Evolutionary conservation across 2,888 invertebrate genomes (phyloP).

Genomic region (Taenaris catops): DNA sequence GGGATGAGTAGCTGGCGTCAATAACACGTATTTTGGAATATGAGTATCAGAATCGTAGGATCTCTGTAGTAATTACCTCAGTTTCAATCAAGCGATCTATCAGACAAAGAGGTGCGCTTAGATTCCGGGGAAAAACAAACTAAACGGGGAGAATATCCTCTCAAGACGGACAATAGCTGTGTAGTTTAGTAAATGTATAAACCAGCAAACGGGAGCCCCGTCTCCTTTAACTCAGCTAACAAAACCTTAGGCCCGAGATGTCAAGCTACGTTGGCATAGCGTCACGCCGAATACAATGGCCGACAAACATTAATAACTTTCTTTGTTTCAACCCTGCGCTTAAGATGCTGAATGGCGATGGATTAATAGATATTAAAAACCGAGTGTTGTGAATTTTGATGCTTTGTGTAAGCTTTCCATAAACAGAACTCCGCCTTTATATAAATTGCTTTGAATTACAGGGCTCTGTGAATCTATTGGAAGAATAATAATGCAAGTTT

Average conservation of each 20-base stretch:
- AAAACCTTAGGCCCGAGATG: conserved; percentile 23
- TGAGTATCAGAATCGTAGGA: no score
- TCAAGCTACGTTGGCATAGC: conserved; percentile 40
- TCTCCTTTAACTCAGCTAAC: conserved; percentile 27
- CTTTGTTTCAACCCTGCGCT: conserved; percentile 52
- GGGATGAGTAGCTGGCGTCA: no score
- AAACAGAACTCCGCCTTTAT: conserved; percentile 1
- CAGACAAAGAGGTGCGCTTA: conserved; percentile 28
- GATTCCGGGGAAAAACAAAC: conserved; percentile 32
- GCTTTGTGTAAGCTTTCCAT: conserved; percentile 4
- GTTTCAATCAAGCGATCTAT: conserved; percentile 28
- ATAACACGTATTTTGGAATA: no score
- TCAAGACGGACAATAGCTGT: conserved; percentile 55
- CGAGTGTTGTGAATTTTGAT: conserved; percentile 8
- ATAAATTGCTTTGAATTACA: no score
- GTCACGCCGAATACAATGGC: conserved; percentile 63
- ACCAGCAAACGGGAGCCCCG: conserved; percentile 39
- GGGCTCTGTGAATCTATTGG: no score
- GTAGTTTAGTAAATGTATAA: conserved; percentile 53
- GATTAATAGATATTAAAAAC: conserved; percentile 35
- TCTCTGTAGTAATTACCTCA: conserved; percentile 21
- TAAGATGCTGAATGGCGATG: conserved; percentile 28
- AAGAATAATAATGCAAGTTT: no score
- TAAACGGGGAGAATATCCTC: conserved; percentile 36
- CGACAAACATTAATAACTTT: conserved; percentile 72